Evolutionary conservation across 2,113 vertebrate genomes (phyloP).

Genomic region (Lophura nycthemera): DNA sequence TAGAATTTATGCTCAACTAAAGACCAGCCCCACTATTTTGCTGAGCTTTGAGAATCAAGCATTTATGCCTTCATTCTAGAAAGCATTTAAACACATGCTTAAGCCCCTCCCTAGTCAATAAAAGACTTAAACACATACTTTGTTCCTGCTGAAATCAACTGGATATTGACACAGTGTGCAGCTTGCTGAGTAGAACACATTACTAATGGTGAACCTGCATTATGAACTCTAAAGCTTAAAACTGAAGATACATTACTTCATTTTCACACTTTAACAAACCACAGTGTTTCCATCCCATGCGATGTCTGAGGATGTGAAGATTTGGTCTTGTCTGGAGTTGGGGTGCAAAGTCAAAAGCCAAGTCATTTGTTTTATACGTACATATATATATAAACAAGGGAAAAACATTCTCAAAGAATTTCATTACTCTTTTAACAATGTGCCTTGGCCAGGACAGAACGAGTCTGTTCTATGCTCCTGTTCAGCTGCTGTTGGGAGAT

Average conservation of each 20-base stretch:
- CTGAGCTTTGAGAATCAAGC: not conserved
- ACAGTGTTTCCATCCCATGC: not conserved
- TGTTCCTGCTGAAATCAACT: conserved; percentile 34
- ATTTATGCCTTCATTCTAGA: conserved; percentile 32
- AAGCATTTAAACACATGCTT: conserved; percentile 53
- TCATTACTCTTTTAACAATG: not conserved
- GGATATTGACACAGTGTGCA: conserved; percentile 34
- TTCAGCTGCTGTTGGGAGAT: not conserved
- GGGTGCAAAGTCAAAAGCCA: not conserved
- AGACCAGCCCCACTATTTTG: not conserved
- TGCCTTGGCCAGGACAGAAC: not conserved
- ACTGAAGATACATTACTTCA: not conserved
- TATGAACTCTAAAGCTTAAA: not conserved
- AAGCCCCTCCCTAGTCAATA: conserved; percentile 63
- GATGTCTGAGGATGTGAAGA: not conserved
- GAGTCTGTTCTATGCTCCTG: not conserved
- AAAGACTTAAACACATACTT: conserved; percentile 60
- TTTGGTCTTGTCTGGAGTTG: not conserved
- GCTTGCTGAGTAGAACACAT: not conserved
- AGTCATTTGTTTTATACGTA: not conserved
- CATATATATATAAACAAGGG: not conserved
- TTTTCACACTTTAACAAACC: conserved; percentile 26
- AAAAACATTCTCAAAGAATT: not conserved
- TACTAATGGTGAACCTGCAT: not conserved
- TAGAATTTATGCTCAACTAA: not conserved